Evolutionary conservation across 2,888 invertebrate genomes (phyloP).

Genomic region (Ochlodes sylvanus): DNA sequence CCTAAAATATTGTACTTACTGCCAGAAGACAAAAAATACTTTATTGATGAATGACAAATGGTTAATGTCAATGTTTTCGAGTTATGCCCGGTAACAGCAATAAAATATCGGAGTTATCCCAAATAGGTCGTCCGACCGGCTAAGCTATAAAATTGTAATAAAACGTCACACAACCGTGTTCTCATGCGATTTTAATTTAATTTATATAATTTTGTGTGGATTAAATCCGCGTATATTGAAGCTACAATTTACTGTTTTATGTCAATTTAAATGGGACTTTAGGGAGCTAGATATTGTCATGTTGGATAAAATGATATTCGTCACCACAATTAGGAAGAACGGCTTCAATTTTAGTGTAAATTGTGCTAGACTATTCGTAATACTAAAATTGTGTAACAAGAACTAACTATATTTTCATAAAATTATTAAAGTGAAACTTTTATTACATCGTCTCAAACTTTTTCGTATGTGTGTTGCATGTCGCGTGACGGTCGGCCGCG

Average conservation of each 20-base stretch:
- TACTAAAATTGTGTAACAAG: no score
- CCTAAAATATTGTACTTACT: no score
- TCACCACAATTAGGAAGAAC: no score
- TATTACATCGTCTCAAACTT: no score
- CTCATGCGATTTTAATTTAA: constrained; percentile 15
- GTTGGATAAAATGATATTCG: background rate
- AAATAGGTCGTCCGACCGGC: constrained; percentile 12
- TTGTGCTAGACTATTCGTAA: no score
- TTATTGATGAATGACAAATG: background rate
- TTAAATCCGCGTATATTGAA: constrained; percentile 6
- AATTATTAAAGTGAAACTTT: no score
- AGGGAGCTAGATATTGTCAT: background rate
- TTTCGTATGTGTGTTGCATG: no score
- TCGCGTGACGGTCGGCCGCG: no score
- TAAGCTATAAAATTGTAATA: constrained; percentile 13
- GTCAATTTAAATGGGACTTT: background rate
- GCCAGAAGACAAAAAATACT: background rate
- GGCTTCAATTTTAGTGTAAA: no score
- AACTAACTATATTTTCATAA: no score
- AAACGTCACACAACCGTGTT: constrained; percentile 15
- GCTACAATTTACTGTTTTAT: background rate
- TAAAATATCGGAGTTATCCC: background rate
- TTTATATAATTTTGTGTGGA: constrained; percentile 9
- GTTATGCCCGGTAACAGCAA: background rate
- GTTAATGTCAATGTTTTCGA: constrained; percentile 1